These are phyloP conservation scores for Margarornis squamiger DNA, from an alignment of 2,797 vertebrate species.

Conservation along the genomic window DNA sequence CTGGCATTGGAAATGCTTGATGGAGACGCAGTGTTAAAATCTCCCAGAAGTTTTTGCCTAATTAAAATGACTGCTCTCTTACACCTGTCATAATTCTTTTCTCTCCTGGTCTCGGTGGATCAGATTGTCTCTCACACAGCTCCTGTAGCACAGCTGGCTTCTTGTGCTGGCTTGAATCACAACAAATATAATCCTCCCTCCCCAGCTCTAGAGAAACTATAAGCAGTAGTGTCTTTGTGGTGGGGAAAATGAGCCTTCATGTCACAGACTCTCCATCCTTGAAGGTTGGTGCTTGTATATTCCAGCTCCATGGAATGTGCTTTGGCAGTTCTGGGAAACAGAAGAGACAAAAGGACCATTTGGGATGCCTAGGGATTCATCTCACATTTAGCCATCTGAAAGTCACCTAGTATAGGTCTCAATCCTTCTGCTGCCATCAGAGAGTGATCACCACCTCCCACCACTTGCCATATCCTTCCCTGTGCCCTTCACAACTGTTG, in stretches of 20 bases:
- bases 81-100: background rate
- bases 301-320: background rate
- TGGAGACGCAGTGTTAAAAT: background rate
- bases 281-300: background rate
- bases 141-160: background rate
- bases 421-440: background rate
- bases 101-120: background rate
- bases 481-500: background rate
- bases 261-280: background rate
- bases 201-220: background rate
- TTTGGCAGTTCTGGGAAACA: background rate
- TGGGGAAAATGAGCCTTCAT: background rate
- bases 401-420: background rate
- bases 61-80: constrained; percentile 25
- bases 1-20: background rate
- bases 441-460: background rate
- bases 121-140: background rate
- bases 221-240: background rate
- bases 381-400: background rate
- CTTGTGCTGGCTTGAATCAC: background rate
- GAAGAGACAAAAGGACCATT: background rate
- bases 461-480: background rate
- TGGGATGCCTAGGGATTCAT: background rate
- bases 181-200: background rate
- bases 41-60: constrained; percentile 3